Percentiles rank a stretch among this genome's conserved stretches.
Evolutionary conservation across 2,888 invertebrate species (phyloP).

Genomic region (Isoperla grammatica): DNA sequence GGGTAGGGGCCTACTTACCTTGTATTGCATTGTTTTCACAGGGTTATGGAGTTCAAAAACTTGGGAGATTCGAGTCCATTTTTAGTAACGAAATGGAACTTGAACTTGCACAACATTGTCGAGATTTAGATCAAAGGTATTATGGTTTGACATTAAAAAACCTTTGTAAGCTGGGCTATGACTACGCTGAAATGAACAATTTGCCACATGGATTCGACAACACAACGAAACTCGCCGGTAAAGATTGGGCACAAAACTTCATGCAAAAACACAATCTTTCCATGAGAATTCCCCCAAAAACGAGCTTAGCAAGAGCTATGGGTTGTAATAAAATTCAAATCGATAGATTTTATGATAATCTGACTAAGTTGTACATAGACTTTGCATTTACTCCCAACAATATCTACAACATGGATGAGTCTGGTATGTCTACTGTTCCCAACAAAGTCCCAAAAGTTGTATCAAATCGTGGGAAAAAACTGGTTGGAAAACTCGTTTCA

Average conservation of each 20-base stretch:
- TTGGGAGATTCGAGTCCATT: background rate
- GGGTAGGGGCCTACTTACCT: background rate
- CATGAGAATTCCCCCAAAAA: background rate
- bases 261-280: background rate
- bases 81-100: background rate
- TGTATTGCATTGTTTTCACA: background rate
- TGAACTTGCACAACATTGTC: conserved; percentile 1
- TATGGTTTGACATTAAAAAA: background rate
- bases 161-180: background rate
- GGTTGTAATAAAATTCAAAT: conserved; percentile 1
- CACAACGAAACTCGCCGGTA: background rate
- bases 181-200: background rate
- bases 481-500: conserved; percentile 32
- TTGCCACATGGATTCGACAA: background rate
- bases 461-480: conserved; percentile 33
- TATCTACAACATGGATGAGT: conserved; percentile 2
- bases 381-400: background rate
- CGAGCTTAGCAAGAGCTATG: background rate
- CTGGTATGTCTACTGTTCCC: conserved; percentile 31
- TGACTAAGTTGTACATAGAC: background rate
- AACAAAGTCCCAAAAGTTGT: conserved; percentile 35
- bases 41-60: conserved; percentile 1
- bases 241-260: background rate
- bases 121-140: background rate
- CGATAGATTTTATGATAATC: background rate